phyloP scores from a whole-genome alignment of 2,888 invertebrate species.

The Onchidella celtica region DNA sequence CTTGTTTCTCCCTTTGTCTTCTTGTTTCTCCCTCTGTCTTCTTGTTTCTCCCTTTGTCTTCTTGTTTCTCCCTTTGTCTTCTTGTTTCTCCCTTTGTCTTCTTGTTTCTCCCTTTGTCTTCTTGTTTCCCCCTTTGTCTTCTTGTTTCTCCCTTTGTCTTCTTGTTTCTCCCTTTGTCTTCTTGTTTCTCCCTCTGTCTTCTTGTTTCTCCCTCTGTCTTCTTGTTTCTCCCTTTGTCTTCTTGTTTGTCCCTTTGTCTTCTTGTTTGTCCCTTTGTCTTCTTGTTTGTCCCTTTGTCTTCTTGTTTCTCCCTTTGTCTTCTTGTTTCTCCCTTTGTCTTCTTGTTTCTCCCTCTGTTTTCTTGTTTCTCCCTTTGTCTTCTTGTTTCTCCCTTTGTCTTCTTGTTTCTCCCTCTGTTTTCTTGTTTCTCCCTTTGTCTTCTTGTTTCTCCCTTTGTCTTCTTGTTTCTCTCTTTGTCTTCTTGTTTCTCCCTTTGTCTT shows the following conservation, averaged over 20 bases:
- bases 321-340: neutral
- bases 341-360: neutral
- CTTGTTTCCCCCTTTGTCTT: constrained; percentile 15
- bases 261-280: neutral
- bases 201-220: constrained; percentile 17
- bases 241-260: constrained; percentile 23
- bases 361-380: constrained; percentile 15
- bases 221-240: constrained; percentile 25
- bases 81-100: constrained; percentile 24
- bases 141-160: constrained; percentile 12
- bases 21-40: constrained; percentile 6
- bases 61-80: constrained; percentile 25
- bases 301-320: constrained; percentile 12
- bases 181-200: neutral
- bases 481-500: neutral
- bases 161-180: neutral
- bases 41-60: constrained; percentile 15
- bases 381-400: constrained; percentile 25
- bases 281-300: constrained; percentile 14
- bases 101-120: neutral
- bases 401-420: constrained; percentile 24
- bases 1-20: too few species aligned
- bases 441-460: constrained; percentile 15
- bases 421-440: neutral
- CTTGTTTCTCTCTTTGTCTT: constrained; percentile 13